phyloP scores from a whole-genome alignment of 2,888 invertebrate genomes.

The Chirona hameri region DNA sequence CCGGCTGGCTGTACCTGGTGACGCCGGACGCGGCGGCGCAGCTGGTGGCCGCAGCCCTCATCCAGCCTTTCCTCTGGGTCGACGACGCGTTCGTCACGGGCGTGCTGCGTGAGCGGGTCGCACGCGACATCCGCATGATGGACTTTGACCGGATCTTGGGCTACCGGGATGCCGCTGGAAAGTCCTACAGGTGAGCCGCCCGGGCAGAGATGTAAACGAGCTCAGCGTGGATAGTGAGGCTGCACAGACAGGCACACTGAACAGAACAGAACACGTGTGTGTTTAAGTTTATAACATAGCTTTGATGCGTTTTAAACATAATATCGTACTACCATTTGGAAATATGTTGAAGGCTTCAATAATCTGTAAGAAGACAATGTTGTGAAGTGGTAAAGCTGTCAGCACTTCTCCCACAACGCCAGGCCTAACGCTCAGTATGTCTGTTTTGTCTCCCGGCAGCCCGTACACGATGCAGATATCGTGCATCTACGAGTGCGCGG shows the following conservation, averaged over 20 bases:
- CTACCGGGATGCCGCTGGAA: neutral
- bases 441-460: neutral
- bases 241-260: no score
- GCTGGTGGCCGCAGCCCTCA: conserved; percentile 50
- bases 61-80: conserved; percentile 75
- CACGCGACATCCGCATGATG: neutral
- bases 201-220: neutral
- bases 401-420: no score
- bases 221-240: no score
- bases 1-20: conserved; percentile 79
- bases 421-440: no score
- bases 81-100: conserved; percentile 74
- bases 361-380: no score
- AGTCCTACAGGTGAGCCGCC: neutral
- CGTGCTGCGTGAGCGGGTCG: neutral
- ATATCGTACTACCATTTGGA: no score
- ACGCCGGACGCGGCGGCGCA: conserved; percentile 61
- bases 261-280: no score
- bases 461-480: neutral
- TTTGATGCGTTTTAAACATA: no score
- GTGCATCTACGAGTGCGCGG: neutral
- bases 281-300: no score
- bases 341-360: no score
- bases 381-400: no score
- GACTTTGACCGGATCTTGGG: neutral